These are phyloP conservation scores for Odontamblyopus lacepedii DNA, from an alignment of 2,797 vertebrate genomes.

Conservation along the genomic window DNA sequence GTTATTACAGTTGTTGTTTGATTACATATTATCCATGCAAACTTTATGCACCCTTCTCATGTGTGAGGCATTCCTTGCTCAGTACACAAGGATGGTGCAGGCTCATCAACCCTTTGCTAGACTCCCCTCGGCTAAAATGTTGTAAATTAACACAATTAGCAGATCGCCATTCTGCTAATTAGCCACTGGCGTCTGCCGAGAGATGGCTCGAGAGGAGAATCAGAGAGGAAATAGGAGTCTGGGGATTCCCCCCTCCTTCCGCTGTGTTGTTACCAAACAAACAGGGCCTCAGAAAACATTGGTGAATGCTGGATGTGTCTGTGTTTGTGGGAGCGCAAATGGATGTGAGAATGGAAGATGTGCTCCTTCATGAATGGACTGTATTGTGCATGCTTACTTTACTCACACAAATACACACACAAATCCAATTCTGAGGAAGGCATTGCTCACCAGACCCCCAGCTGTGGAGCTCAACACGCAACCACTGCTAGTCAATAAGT, in stretches of 20 bases:
- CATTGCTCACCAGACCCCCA: conserved; percentile 57
- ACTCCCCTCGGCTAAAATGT: conserved; percentile 95
- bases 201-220: conserved; percentile 85
- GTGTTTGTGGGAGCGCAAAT: conserved; percentile 52
- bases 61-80: conserved; percentile 84
- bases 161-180: conserved; percentile 95
- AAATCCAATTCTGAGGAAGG: conserved; percentile 47
- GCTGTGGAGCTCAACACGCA: conserved; percentile 63
- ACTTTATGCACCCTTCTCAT: conserved; percentile 68
- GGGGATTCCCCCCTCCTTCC: conserved; percentile 69
- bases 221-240: conserved; percentile 81
- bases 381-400: conserved; percentile 50
- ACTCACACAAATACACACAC: conserved; percentile 44
- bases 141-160: conserved; percentile 99
- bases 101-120: conserved; percentile 83
- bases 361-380: conserved; percentile 51
- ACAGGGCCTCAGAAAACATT: conserved; percentile 70
- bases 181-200: conserved; percentile 89
- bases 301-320: conserved; percentile 23
- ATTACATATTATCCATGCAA: conserved; percentile 13
- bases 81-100: conserved; percentile 83
- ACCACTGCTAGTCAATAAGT: conserved; percentile 66
- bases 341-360: conserved; percentile 44
- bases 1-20: conserved; percentile 6
- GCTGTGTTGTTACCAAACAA: conserved; percentile 90